These are phyloP conservation scores for Ochropleura plecta DNA, from an alignment of 2,888 invertebrate genomes.

Conservation along the genomic window DNA sequence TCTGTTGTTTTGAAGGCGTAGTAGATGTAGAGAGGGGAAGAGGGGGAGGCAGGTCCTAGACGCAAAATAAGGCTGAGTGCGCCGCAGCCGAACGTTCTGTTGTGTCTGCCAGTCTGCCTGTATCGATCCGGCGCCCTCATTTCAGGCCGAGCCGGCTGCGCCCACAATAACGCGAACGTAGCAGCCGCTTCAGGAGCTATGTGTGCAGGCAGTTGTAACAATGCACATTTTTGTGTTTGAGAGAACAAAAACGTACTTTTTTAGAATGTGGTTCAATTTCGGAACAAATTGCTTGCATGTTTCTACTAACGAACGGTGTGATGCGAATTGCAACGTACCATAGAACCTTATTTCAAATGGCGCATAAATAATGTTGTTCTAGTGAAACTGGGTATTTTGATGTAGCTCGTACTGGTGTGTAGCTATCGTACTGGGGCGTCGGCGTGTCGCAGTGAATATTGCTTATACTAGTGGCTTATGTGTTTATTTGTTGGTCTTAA, in stretches of 20 bases:
- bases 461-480: conserved; percentile 26
- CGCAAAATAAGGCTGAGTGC: conserved; percentile 57
- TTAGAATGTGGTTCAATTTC: conserved; percentile 59
- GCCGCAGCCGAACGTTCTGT: conserved; percentile 71
- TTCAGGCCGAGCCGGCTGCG: conserved; percentile 83
- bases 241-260: conserved; percentile 59
- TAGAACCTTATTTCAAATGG: conserved; percentile 46
- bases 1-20: conserved; percentile 49
- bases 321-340: conserved; percentile 38
- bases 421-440: conserved; percentile 36
- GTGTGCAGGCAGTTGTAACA: conserved; percentile 67
- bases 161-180: conserved; percentile 78
- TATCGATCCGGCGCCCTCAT: conserved; percentile 91
- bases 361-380: conserved; percentile 51
- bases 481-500: conserved; percentile 22
- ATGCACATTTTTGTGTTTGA: conserved; percentile 56
- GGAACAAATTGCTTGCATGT: conserved; percentile 54
- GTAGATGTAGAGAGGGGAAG: conserved; percentile 23
- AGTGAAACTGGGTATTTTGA: conserved; percentile 47
- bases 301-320: conserved; percentile 46
- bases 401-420: conserved; percentile 39
- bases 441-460: conserved; percentile 43
- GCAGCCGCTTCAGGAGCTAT: conserved; percentile 75
- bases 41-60: conserved; percentile 49
- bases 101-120: conserved; percentile 88